A percentile compares a stretch with the other conserved stretches of the same genome.
Conservation (phyloP, 2,888 invertebrate genomes). For the Endomychus coccineus region DNA sequence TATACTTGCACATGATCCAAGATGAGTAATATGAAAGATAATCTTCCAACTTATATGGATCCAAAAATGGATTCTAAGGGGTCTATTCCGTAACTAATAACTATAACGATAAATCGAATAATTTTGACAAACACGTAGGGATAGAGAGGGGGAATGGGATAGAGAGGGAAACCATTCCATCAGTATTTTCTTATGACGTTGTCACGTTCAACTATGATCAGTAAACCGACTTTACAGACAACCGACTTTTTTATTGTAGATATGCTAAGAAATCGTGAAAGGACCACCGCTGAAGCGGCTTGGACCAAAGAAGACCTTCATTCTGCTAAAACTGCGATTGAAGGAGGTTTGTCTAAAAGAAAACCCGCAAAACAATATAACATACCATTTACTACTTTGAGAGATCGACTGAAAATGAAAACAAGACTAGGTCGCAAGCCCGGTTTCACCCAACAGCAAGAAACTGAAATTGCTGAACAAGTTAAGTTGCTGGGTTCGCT, state of each 20-base stretch:
- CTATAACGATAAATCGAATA: no score
- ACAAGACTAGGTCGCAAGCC: slow-evolving; percentile 19
- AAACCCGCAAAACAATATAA: slow-evolving; percentile 18
- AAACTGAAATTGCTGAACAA: slow-evolving; percentile 21
- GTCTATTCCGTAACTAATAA: no score
- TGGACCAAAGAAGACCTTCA: slow-evolving; percentile 14
- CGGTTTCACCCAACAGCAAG: slow-evolving; percentile 20
- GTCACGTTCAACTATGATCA: no score
- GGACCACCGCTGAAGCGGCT: slow-evolving; percentile 17
- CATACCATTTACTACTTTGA: slow-evolving; percentile 20
- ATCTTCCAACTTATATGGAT: no score
- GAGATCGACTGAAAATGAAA: slow-evolving; percentile 17
- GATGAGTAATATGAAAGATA: no score
- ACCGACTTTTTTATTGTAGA: slow-evolving; percentile 11
- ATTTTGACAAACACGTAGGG: no score
- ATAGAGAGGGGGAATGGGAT: no score
- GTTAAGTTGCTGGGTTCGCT: slow-evolving; percentile 15
- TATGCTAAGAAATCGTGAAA: slow-evolving; percentile 20
- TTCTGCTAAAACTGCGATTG: slow-evolving; percentile 17
- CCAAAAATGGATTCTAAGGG: no score
- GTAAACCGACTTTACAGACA: no score
- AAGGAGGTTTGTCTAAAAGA: slow-evolving; percentile 16
- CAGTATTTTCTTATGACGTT: no score
- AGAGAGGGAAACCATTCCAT: no score
- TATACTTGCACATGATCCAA: no score